phyloP scores from a whole-genome alignment of 2,888 invertebrate species.

The Stenodema calcarata region DNA sequence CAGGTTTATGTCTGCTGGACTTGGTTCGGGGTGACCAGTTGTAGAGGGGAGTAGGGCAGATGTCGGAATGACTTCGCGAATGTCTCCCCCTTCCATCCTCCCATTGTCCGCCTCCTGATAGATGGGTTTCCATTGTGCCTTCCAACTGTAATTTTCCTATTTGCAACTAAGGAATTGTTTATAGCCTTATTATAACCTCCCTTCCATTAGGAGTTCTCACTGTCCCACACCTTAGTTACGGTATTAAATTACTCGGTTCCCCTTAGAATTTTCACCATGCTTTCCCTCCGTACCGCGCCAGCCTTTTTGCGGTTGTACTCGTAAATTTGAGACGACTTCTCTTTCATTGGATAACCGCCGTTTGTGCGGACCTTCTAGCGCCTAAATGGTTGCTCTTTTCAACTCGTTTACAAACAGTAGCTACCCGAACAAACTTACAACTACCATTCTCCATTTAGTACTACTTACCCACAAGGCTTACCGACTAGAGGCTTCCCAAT shows the following conservation, averaged over 20 bases:
- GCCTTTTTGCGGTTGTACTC: slow-evolving; percentile 25
- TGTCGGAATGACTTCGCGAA: slow-evolving; percentile 46
- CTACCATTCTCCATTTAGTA: too few species aligned
- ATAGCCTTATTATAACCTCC: slow-evolving; percentile 49
- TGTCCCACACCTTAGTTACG: slow-evolving; percentile 40
- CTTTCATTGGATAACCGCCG: background rate
- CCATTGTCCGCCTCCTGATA: slow-evolving; percentile 32
- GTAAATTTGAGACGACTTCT: slow-evolving; percentile 30
- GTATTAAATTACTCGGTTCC: slow-evolving; percentile 34
- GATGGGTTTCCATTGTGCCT: slow-evolving; percentile 49
- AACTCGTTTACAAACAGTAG: background rate
- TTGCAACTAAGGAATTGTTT: slow-evolving; percentile 51
- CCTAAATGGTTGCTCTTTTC: background rate
- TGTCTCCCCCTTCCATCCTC: background rate
- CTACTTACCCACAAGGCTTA: too few species aligned
- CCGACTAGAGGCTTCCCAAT: too few species aligned
- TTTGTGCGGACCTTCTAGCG: background rate
- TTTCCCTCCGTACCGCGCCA: background rate
- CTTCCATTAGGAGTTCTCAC: background rate
- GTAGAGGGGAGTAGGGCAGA: slow-evolving; percentile 30
- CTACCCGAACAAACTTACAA: background rate
- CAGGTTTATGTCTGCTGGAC: slow-evolving; percentile 8
- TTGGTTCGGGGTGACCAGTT: slow-evolving; percentile 1
- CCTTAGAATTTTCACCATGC: slow-evolving; percentile 23
- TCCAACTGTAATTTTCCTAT: slow-evolving; percentile 50